Evolutionary conservation across 2,888 invertebrate species (phyloP).

Genomic region (Apoda limacodes): DNA sequence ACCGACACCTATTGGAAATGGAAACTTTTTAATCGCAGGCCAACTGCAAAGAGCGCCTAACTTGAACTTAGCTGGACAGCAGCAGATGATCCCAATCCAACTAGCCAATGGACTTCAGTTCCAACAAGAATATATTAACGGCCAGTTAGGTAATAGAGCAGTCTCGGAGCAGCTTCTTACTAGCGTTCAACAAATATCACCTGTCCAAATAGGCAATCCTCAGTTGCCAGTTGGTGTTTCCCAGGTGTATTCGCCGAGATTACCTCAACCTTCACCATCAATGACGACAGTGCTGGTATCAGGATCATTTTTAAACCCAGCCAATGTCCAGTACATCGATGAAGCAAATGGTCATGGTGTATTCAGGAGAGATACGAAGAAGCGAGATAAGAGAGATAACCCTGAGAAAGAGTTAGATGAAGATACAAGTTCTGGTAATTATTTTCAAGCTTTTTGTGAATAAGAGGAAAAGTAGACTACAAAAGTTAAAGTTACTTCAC

Average conservation of each 20-base stretch:
- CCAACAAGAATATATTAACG: constrained; percentile 72
- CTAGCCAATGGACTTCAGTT: constrained; percentile 59
- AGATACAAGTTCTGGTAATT: constrained; percentile 33
- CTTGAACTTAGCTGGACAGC: constrained; percentile 60
- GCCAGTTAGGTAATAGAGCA: constrained; percentile 71
- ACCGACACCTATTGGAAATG: constrained; percentile 54
- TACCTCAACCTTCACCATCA: constrained; percentile 38
- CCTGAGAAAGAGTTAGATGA: constrained; percentile 50
- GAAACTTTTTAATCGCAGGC: constrained; percentile 72
- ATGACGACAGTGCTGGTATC: constrained; percentile 47
- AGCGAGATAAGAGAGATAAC: constrained; percentile 60
- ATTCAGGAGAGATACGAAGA: constrained; percentile 59
- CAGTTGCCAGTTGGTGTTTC: neutral
- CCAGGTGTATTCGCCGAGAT: constrained; percentile 22
- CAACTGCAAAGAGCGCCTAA: constrained; percentile 72
- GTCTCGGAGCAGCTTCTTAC: constrained; percentile 69
- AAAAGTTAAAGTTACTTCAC: no score
- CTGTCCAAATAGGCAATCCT: constrained; percentile 24
- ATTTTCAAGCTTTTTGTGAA: constrained; percentile 2
- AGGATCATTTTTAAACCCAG: constrained; percentile 63
- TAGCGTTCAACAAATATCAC: constrained; percentile 31
- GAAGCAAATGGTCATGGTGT: constrained; percentile 57
- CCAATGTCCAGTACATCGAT: constrained; percentile 74
- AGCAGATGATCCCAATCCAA: constrained; percentile 57
- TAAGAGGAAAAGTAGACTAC: no score